Evolutionary conservation across 1,140 invertebrate species (phyloP).

Genomic region (Drosophila jambulina): DNA sequence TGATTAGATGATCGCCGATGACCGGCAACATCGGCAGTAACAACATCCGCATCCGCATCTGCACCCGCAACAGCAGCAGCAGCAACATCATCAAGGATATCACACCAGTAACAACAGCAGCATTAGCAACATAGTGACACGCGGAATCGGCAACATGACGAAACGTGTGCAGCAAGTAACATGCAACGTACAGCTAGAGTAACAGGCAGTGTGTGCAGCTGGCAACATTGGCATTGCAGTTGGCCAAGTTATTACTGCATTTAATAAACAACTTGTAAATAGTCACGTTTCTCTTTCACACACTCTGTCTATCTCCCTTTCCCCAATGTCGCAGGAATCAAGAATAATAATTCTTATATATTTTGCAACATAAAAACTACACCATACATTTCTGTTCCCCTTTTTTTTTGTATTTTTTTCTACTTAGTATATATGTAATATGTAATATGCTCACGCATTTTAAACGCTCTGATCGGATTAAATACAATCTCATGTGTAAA

Average conservation of each 20-base stretch:
- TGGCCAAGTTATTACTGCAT: conserved; percentile 11
- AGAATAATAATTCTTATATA: neutral
- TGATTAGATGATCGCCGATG: conserved; percentile 68
- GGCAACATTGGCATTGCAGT: neutral
- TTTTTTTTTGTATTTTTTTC: conserved; percentile 36
- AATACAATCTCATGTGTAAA: conserved; percentile 45
- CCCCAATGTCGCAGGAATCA: neutral
- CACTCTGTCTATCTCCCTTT: neutral
- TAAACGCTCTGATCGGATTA: conserved; percentile 33
- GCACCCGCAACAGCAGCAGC: conserved; percentile 17
- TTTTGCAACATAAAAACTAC: neutral
- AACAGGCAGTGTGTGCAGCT: neutral
- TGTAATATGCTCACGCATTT: conserved; percentile 48
- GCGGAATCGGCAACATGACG: conserved; percentile 8
- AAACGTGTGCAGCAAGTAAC: neutral
- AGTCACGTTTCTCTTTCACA: conserved; percentile 24
- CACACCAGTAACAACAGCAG: conserved; percentile 35
- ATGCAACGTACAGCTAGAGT: conserved; percentile 12
- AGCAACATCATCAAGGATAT: conserved; percentile 35
- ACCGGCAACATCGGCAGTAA: conserved; percentile 50
- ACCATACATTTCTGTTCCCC: neutral
- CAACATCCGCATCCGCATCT: conserved; percentile 22
- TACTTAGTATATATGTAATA: conserved; percentile 43
- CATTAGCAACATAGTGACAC: conserved; percentile 3
- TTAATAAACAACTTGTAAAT: conserved; percentile 28